These are phyloP conservation scores for Eupelmus urozonus DNA, from an alignment of 2,888 invertebrate genomes.

Conservation along the genomic window DNA sequence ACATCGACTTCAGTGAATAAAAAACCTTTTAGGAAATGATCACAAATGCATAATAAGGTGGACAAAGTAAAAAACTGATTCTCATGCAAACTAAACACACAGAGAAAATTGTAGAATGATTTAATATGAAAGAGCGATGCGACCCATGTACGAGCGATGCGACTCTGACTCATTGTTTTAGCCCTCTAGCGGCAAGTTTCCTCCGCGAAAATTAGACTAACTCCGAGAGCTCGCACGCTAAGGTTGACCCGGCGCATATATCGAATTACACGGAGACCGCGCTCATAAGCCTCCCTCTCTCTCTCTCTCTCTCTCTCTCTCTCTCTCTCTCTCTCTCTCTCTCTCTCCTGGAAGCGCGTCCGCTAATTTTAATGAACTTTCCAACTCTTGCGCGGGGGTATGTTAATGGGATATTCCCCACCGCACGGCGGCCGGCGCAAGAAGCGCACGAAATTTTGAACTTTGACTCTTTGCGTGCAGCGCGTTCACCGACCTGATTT, in stretches of 20 bases:
- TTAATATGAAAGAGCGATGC: too few species aligned
- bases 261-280: slow-evolving; percentile 30
- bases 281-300: not conserved
- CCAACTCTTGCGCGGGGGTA: slow-evolving; percentile 36
- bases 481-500: too few species aligned
- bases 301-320: not conserved
- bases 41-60: too few species aligned
- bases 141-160: too few species aligned
- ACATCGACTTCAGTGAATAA: too few species aligned
- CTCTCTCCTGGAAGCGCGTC: not conserved
- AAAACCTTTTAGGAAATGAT: too few species aligned
- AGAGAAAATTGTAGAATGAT: too few species aligned
- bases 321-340: not conserved
- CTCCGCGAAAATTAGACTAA: not conserved
- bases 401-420: slow-evolving; percentile 40
- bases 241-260: slow-evolving; percentile 22
- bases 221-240: not conserved
- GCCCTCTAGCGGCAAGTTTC: not conserved
- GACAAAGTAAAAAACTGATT: too few species aligned
- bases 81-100: too few species aligned
- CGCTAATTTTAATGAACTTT: slow-evolving; percentile 50
- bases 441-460: not conserved
- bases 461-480: too few species aligned
- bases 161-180: too few species aligned
- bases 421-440: not conserved